Base-by-base conservation (phyloP, 2,888 invertebrate genomes). In the Lithosia quadra region DNA sequence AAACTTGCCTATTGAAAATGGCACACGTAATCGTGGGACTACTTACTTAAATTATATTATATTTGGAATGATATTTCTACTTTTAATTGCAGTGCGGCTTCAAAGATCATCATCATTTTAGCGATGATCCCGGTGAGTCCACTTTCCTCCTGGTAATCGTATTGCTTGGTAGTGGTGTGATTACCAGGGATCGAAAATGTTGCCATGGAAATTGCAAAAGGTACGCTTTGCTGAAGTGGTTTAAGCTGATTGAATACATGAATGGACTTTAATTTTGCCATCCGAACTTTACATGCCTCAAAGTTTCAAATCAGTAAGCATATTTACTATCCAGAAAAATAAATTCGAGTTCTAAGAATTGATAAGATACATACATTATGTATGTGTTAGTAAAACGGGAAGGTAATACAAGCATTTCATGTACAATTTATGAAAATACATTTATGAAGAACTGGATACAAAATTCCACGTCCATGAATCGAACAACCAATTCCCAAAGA, bases 401-500 rank as follows among this genome's bases (percentile, higher is more conserved):
- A 18, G 43, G 43, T 3, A 21, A 34, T 21, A 34, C 7, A 58
- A 58, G n/a, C 58, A 2, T 28, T 34, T 15, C 33, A n/a, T 18
- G n/a, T 11, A 21, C 34, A 7, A n/a, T n/a, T n/a, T n/a, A n/a
- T 39, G 22, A 61, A 22, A 61, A 18, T 10, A 73, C n/a, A n/a
- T n/a, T n/a, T n/a, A n/a, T n/a, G n/a, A n/a, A n/a, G n/a, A n/a
- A n/a, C n/a, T n/a, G n/a, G n/a, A n/a, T 28, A 53, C 63, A 28
- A 63, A 63, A 53, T 53, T 33, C 53, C 13, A 22, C 56, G 18
- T 56, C 53, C 28, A 63, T 22, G 49, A 57, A 63, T 67, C 58
- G 58, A 58, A 66, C 49, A 61, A 65, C 24, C 61, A 71, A 68
- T 71, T 72, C 53, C 24, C 34, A 43, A 73, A 74, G 72, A 69